Conservation (phyloP, 2,888 invertebrate species). For the Lacanobia oleracea region DNA sequence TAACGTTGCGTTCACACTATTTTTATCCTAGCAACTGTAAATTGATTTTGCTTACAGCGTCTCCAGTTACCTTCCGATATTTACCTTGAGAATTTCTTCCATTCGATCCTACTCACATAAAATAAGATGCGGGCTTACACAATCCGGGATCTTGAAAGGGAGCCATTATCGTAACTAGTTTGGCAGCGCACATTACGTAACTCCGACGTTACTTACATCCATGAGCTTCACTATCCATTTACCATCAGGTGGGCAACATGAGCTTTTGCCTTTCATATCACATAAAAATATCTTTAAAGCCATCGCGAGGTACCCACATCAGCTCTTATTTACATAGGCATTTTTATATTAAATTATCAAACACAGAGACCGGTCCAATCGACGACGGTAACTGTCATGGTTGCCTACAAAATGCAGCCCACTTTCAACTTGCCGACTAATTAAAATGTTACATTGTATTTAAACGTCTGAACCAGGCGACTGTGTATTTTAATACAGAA, state of each 20-base stretch:
- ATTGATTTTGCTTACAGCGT: slow-evolving; percentile 68
- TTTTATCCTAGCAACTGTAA: slow-evolving; percentile 69
- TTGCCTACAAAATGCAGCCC: slow-evolving; percentile 66
- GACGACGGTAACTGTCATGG: slow-evolving; percentile 49
- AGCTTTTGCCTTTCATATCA: slow-evolving; percentile 46
- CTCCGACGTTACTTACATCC: slow-evolving; percentile 39
- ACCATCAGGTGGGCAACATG: slow-evolving; percentile 56
- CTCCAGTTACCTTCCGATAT: slow-evolving; percentile 57
- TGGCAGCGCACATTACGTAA: slow-evolving; percentile 54
- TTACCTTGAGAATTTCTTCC: slow-evolving; percentile 25
- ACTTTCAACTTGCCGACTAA: slow-evolving; percentile 79
- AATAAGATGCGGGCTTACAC: slow-evolving; percentile 51
- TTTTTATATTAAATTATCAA: slow-evolving; percentile 55
- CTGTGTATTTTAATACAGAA: slow-evolving; percentile 71
- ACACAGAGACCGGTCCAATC: slow-evolving; percentile 51
- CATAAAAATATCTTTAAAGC: slow-evolving; percentile 60
- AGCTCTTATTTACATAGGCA: slow-evolving; percentile 54
- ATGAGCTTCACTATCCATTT: slow-evolving; percentile 56
- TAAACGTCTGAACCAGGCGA: slow-evolving; percentile 70
- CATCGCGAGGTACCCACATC: slow-evolving; percentile 32
- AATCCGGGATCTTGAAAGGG: slow-evolving; percentile 47
- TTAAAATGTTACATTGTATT: slow-evolving; percentile 83
- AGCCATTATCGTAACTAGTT: slow-evolving; percentile 61
- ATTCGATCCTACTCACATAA: slow-evolving; percentile 43
- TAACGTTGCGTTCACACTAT: slow-evolving; percentile 79